Percentiles rank a stretch among this genome's conserved stretches.
These are phyloP conservation scores for Ochropleura plecta DNA, from an alignment of 2,888 invertebrate genomes.

Conservation along the genomic window DNA sequence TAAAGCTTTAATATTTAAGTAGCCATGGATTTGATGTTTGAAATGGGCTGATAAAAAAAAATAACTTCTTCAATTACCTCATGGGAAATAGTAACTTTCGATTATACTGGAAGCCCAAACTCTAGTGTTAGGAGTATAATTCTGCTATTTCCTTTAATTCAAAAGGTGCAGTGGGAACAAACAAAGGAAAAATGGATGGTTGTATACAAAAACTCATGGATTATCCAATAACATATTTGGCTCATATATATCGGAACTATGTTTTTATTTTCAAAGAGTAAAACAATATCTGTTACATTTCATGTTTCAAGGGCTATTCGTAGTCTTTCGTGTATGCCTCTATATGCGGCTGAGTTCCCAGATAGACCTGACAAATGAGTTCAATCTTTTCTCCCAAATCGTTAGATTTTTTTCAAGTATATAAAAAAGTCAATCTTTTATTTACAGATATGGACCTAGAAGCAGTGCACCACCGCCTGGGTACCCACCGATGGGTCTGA, in stretches of 20 bases:
- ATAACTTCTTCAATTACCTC: not conserved
- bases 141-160: not conserved
- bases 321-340: not conserved
- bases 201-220: not conserved
- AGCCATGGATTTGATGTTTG: not conserved
- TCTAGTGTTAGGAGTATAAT: not conserved
- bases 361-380: not conserved
- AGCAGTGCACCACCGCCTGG: slow-evolving; percentile 79
- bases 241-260: not conserved
- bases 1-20: not conserved
- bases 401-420: not conserved
- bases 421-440: slow-evolving; percentile 58
- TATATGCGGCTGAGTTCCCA: not conserved
- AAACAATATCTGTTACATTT: not conserved
- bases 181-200: not conserved
- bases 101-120: not conserved
- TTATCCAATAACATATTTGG: not conserved
- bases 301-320: not conserved
- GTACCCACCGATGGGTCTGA: slow-evolving; percentile 81
- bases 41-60: not conserved
- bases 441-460: slow-evolving; percentile 86
- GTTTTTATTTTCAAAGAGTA: not conserved
- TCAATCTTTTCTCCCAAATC: not conserved
- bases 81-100: not conserved
- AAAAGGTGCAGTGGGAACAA: not conserved